These are phyloP conservation scores for Phrixothrix hirtus DNA, from an alignment of 2,888 invertebrate genomes.

Conservation along the genomic window DNA sequence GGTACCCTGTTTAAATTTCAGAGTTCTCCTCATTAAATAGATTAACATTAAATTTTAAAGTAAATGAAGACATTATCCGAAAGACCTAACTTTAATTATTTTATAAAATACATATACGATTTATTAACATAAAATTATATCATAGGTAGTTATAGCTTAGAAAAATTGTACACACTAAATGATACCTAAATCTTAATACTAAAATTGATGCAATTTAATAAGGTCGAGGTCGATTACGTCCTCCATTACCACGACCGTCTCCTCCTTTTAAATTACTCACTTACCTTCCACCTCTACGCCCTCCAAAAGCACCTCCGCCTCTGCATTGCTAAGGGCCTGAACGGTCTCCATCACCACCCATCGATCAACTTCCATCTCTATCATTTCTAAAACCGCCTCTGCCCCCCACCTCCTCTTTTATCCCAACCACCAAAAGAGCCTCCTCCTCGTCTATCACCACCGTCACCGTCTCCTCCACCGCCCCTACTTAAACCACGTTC, in stretches of 20 bases:
- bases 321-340: constrained; percentile 56
- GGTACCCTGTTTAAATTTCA: too few relatives aligned
- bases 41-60: too few relatives aligned
- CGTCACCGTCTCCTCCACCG: constrained; percentile 53
- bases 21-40: too few relatives aligned
- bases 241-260: constrained; percentile 56
- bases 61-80: too few relatives aligned
- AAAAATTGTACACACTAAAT: too few relatives aligned
- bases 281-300: constrained; percentile 53
- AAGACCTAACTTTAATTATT: too few relatives aligned
- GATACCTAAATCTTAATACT: too few relatives aligned
- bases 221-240: constrained; percentile 52
- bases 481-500: constrained; percentile 63
- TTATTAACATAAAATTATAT: too few relatives aligned
- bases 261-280: too few relatives aligned
- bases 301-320: constrained; percentile 59
- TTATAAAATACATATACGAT: too few relatives aligned
- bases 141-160: too few relatives aligned
- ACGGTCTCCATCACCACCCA: constrained; percentile 50
- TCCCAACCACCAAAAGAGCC: constrained; percentile 47
- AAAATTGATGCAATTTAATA: constrained; percentile 39
- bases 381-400: constrained; percentile 47
- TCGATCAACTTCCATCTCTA: constrained; percentile 42
- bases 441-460: constrained; percentile 51
- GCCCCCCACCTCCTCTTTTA: constrained; percentile 46